A percentile compares a stretch with the other conserved stretches of the same genome.
These are phyloP conservation scores for Diorhabda sublineata DNA, from an alignment of 1,140 invertebrate species.

Conservation along the genomic window DNA sequence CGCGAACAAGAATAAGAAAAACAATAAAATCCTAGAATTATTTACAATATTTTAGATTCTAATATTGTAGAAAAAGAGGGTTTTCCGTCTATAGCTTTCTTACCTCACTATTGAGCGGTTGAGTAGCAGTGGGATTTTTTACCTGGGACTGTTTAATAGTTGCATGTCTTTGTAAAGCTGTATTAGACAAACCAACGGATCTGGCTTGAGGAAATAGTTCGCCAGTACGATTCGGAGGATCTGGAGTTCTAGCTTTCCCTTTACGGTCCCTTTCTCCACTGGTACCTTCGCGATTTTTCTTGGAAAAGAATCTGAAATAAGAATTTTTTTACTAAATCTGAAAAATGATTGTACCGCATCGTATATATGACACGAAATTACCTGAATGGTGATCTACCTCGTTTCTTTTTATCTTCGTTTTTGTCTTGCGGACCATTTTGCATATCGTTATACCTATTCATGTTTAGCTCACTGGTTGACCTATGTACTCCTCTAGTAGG, in stretches of 20 bases:
- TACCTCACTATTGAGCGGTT: neutral
- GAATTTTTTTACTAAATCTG: neutral
- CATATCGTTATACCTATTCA: constrained; percentile 59
- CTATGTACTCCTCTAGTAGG: constrained; percentile 58
- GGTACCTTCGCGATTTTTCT: constrained; percentile 65
- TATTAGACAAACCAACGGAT: constrained; percentile 32
- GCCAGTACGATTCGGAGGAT: constrained; percentile 53
- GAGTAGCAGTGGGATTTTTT: constrained; percentile 19
- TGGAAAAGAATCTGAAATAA: constrained; percentile 68
- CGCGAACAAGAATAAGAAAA: too few species aligned
- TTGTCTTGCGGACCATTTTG: constrained; percentile 53
- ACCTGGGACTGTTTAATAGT: constrained; percentile 59
- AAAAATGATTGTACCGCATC: neutral
- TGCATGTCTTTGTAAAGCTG: constrained; percentile 46
- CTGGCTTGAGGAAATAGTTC: constrained; percentile 25
- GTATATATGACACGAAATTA: constrained; percentile 45
- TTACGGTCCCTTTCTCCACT: constrained; percentile 53
- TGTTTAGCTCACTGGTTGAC: constrained; percentile 69
- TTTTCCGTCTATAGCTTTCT: neutral
- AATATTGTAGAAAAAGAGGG: too few species aligned
- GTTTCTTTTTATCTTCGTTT: constrained; percentile 77
- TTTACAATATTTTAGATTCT: too few species aligned
- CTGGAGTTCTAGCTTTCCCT: constrained; percentile 70
- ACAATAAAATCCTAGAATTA: too few species aligned
- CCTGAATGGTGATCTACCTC: constrained; percentile 87